Conservation (phyloP, 2,113 vertebrate genomes). For the Cochlearius cochlearius region DNA sequence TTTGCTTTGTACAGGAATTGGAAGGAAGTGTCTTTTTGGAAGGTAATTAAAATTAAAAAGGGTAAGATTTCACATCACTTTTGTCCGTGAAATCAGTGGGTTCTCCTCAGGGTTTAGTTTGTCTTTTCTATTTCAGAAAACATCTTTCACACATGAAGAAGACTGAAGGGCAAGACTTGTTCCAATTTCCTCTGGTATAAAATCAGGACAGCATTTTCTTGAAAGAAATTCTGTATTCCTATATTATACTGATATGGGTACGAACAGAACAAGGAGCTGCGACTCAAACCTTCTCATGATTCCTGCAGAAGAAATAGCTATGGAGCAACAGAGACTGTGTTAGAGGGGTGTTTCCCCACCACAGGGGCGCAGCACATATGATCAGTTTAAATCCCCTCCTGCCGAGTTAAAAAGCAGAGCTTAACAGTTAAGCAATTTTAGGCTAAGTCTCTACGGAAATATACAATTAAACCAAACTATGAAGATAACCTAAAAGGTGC, state of each 20-base stretch:
- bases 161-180: neutral
- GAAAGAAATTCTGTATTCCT: neutral
- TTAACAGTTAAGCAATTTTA: neutral
- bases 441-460: neutral
- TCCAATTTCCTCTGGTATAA: neutral
- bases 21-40: neutral
- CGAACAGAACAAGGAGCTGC: neutral
- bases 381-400: neutral
- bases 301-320: neutral
- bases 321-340: neutral
- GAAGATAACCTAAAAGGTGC: neutral
- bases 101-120: neutral
- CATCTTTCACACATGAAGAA: neutral
- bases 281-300: neutral
- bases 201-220: neutral
- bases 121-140: neutral
- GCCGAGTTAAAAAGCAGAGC: neutral
- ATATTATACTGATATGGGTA: neutral
- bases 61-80: neutral
- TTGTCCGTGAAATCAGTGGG: neutral
- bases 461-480: neutral
- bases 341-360: neutral
- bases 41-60: neutral
- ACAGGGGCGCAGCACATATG: fast-evolving
- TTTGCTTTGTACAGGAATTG: neutral